Conservation (phyloP, 2,888 invertebrate genomes). For the Platerodrilus igneus region DNA sequence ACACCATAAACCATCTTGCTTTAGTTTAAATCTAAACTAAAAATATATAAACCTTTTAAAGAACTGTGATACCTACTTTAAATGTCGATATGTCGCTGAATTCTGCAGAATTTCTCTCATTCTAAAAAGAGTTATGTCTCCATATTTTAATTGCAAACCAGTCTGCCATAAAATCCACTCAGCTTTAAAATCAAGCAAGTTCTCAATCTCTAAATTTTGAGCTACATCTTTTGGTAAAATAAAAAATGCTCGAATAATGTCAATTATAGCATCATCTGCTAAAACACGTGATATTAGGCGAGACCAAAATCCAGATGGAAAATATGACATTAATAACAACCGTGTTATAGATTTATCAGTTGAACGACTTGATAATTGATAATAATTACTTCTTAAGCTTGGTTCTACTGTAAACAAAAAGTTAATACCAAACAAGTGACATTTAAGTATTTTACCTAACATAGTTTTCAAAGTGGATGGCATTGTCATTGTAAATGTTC, state of each 20-base stretch:
- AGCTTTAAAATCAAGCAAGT: slow-evolving; percentile 64
- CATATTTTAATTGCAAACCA: slow-evolving; percentile 81
- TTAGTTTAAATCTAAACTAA: slow-evolving; percentile 61
- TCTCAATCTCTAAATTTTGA: slow-evolving; percentile 57
- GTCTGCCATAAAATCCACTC: slow-evolving; percentile 95
- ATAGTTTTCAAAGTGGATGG: slow-evolving; percentile 31
- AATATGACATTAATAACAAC: slow-evolving; percentile 89
- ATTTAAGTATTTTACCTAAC: slow-evolving; percentile 22
- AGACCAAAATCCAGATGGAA: slow-evolving; percentile 98
- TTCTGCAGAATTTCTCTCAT: slow-evolving; percentile 70
- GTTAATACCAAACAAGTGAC: slow-evolving; percentile 25
- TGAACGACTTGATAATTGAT: slow-evolving; percentile 46
- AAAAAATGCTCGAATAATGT: slow-evolving; percentile 71
- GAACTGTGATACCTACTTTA: slow-evolving; percentile 38
- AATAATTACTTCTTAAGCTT: slow-evolving; percentile 29
- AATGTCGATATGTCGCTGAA: slow-evolving; percentile 51
- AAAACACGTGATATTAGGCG: slow-evolving; percentile 86
- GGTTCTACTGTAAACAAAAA: slow-evolving; percentile 29
- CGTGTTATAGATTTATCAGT: slow-evolving; percentile 62
- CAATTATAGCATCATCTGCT: slow-evolving; percentile 80
- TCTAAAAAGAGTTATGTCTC: slow-evolving; percentile 74
- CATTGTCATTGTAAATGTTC: slow-evolving; percentile 43
- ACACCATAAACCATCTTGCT: slow-evolving; percentile 83
- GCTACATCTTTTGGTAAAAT: slow-evolving; percentile 67
- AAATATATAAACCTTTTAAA: background rate